Conservation (phyloP, 23 tunicate species). For the Ascidia mentula region DNA sequence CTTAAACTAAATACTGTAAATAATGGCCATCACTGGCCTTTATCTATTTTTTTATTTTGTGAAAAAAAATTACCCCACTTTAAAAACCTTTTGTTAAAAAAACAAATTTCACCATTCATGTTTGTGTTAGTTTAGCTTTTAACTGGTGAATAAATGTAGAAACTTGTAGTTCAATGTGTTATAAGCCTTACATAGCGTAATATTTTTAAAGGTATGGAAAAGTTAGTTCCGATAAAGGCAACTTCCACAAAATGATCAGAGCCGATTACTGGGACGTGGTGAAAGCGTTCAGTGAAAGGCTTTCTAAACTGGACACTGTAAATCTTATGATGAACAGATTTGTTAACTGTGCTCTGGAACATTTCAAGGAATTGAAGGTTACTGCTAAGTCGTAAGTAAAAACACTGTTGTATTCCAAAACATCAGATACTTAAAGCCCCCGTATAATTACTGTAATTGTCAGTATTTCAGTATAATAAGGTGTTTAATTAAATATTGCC, state of each 20-base stretch:
- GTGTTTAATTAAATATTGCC: background rate
- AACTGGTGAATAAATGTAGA: no score
- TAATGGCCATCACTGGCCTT: no score
- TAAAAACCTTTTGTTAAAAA: no score
- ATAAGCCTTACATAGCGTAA: no score
- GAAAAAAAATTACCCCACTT: no score
- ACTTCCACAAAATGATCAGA: conserved; percentile 60
- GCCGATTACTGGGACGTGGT: conserved; percentile 90
- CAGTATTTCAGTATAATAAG: background rate
- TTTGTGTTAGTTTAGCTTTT: no score
- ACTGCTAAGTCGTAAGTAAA: conserved; percentile 52
- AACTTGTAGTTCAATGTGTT: no score
- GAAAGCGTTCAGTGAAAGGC: conserved; percentile 52
- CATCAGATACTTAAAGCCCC: no score
- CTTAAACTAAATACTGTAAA: no score
- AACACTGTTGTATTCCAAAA: no score
- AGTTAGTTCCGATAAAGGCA: conserved; percentile 79
- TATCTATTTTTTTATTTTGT: no score
- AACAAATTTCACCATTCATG: no score
- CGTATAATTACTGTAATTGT: background rate
- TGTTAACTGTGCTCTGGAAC: conserved; percentile 19
- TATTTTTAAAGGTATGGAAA: conserved; percentile 71
- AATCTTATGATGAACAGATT: conserved; percentile 79
- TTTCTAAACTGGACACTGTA: conserved; percentile 66
- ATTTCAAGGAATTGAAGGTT: conserved; percentile 62